Conservation (phyloP, 2,888 invertebrate species). For the Anthoptus insignis region DNA sequence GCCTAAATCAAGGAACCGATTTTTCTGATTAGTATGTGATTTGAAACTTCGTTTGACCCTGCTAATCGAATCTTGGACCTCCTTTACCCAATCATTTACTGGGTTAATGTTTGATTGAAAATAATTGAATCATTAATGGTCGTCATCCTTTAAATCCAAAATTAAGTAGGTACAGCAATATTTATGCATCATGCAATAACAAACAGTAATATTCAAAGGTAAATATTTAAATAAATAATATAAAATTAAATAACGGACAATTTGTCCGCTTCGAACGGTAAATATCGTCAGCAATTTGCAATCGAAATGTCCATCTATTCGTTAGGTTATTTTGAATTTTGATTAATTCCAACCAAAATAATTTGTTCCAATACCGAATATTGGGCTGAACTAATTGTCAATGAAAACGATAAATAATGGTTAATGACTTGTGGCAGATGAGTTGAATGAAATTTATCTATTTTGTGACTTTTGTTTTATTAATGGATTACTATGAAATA, state of each 20-base stretch:
- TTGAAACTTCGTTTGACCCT: too few relatives aligned
- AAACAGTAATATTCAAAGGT: slow-evolving; percentile 2
- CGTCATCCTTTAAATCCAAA: too few relatives aligned
- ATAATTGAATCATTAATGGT: too few relatives aligned
- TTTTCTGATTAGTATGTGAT: too few relatives aligned
- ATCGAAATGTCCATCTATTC: slow-evolving; percentile 24
- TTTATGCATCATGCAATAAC: neutral
- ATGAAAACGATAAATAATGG: slow-evolving; percentile 37
- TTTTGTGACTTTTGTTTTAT: neutral
- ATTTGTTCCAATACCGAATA: slow-evolving; percentile 33
- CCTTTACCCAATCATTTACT: too few relatives aligned
- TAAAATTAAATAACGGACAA: slow-evolving; percentile 7
- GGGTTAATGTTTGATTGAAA: too few relatives aligned
- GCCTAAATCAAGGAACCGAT: too few relatives aligned
- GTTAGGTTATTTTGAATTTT: slow-evolving; percentile 28
- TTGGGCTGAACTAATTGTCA: slow-evolving; percentile 33
- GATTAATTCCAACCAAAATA: slow-evolving; percentile 31
- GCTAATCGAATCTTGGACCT: too few relatives aligned
- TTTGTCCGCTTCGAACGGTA: slow-evolving; percentile 18
- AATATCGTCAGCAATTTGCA: slow-evolving; percentile 31
- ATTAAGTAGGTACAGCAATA: too few relatives aligned
- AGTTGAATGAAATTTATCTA: neutral
- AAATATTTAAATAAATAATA: slow-evolving; percentile 6
- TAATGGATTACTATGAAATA: neutral
- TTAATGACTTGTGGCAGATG: slow-evolving; percentile 8